Evolutionary conservation across 2,113 vertebrate genomes (phyloP).

Genomic region (Drymodes brunneopygia): DNA sequence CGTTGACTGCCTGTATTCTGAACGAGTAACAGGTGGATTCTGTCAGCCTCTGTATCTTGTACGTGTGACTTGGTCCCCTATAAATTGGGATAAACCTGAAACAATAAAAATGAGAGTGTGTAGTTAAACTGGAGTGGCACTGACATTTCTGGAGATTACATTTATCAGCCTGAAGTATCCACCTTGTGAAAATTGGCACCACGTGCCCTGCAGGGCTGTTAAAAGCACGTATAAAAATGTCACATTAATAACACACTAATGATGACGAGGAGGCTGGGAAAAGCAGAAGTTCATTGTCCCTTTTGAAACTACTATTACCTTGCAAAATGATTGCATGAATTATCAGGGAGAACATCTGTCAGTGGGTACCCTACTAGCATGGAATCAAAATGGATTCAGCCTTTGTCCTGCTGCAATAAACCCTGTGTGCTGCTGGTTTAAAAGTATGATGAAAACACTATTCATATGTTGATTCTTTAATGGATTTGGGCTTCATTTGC

Average conservation of each 20-base stretch:
- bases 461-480: neutral
- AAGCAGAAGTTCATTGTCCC: neutral
- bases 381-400: neutral
- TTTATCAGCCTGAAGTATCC: fast-evolving
- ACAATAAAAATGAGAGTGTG: neutral
- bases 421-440: fast-evolving
- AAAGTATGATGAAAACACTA: neutral
- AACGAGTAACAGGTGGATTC: conserved; percentile 93
- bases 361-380: neutral
- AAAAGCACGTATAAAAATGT: neutral
- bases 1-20: conserved; percentile 91
- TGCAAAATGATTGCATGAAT: neutral
- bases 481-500: neutral
- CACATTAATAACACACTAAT: neutral
- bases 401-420: neutral
- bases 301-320: neutral
- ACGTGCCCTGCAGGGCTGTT: neutral
- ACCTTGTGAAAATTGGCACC: neutral
- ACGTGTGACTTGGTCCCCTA: conserved; percentile 94
- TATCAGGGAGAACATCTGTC: neutral
- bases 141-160: neutral
- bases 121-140: neutral
- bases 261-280: neutral
- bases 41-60: conserved; percentile 91
- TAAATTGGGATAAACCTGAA: conserved; percentile 93